Percentiles rank a stretch among this genome's conserved stretches.
Conservation (phyloP, 2,888 invertebrate species). For the Laspeyria flexula region DNA sequence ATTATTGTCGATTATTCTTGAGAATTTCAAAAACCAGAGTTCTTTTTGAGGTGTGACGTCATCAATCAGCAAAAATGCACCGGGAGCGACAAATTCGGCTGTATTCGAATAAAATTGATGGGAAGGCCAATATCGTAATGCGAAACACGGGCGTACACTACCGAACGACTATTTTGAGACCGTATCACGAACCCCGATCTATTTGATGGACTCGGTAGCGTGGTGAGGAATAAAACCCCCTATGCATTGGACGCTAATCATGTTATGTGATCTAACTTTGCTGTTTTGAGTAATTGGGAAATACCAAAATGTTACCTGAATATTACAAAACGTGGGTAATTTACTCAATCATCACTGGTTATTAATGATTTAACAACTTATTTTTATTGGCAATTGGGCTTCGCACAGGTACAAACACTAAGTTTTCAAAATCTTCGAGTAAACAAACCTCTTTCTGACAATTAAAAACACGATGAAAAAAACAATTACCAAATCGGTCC, state of each 20-base stretch:
- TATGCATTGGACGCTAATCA: slow-evolving; percentile 67
- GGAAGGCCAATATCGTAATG: slow-evolving; percentile 79
- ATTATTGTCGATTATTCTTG: background rate
- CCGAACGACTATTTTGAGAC: slow-evolving; percentile 69
- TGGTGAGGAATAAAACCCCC: slow-evolving; percentile 58
- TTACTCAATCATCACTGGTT: too few species aligned
- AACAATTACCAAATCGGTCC: too few species aligned
- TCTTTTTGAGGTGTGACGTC: slow-evolving; percentile 8
- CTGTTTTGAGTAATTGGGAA: slow-evolving; percentile 63
- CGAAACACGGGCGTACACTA: slow-evolving; percentile 60
- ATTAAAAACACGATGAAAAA: background rate
- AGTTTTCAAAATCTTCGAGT: too few species aligned
- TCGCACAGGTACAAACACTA: too few species aligned
- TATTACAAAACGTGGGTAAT: too few species aligned
- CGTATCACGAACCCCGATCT: slow-evolving; percentile 75
- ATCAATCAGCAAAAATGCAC: slow-evolving; percentile 47
- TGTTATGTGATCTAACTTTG: slow-evolving; percentile 64
- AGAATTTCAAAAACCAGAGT: background rate
- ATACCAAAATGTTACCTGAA: slow-evolving; percentile 46
- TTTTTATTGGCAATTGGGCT: too few species aligned
- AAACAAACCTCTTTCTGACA: too few species aligned
- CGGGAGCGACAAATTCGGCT: slow-evolving; percentile 49
- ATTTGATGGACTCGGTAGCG: slow-evolving; percentile 76
- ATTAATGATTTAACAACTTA: too few species aligned
- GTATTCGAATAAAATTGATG: slow-evolving; percentile 71